Evolutionary conservation across 2,113 vertebrate species (phyloP), one percentile per base, ranked within the genome.

Genomic region (Oxyura jamaicensis): DNA sequence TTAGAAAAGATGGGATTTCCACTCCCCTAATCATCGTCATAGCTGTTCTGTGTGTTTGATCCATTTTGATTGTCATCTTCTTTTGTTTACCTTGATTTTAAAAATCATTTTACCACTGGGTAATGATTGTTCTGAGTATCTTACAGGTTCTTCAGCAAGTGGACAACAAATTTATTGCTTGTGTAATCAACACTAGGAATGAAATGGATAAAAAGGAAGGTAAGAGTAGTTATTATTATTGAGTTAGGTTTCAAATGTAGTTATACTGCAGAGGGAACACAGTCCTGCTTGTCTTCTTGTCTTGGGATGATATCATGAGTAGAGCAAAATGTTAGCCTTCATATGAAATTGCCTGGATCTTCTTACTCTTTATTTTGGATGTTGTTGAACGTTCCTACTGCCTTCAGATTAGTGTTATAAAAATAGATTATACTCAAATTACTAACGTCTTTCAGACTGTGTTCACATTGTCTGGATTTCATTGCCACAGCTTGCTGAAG

Each of bases 161-260:
- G 96, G 99, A 99, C 97, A 99, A 98, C 97, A 99, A 99, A 97
- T 99, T 99, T 95, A 99, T 99, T 5, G 99, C 98, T n/a, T 99
- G 99, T 97, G 98, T 99, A 89, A 99, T 99, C 95, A 98, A 98
- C 86, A 99, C 99, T 33, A 98, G 96, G 89, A 92, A 88, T 31
- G 96, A 97, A 60, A 89, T 97, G 74, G 85, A 88, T 50, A 69
- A 95, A 56, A 52, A 90, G 33, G 44, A 90, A 98, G 98, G 98
- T 98, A 94, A 98, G 97, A 80, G 50, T 77, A 20, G 55, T 72
- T 65, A 14, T 65, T 83, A 72, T 33, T 28, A 42, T 75, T 33
- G 42, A 75, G 31, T 75, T 71, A 19, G 48, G 62, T 90, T 65
- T 95, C 75, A 89, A 82, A 44, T 56, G 44, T 23, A 48, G 44